A percentile compares a stretch with the other conserved stretches of the same genome.
Evolutionary conservation across 2,797 vertebrate species (phyloP).

Genomic region (Pelochelys cantorii): DNA sequence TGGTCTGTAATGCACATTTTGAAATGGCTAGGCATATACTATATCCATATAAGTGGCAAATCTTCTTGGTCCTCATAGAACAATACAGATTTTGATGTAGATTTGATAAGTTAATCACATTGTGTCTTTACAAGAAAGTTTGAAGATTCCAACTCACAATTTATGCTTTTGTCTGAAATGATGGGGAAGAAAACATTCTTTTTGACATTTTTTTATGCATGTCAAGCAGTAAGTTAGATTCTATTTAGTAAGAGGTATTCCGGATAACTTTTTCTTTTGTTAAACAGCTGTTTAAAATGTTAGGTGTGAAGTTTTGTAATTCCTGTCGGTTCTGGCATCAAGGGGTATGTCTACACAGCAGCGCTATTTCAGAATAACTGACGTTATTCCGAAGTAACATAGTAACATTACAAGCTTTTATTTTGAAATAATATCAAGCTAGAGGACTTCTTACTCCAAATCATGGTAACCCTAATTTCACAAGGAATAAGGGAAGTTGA

Average conservation of each 20-base stretch:
- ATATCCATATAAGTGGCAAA: not conserved
- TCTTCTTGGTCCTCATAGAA: constrained; percentile 1
- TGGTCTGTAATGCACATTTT: rapidly evolving
- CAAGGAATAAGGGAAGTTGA: too few relatives aligned
- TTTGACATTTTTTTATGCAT: not conserved
- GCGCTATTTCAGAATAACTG: too few relatives aligned
- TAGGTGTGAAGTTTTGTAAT: not conserved
- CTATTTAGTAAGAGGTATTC: not conserved
- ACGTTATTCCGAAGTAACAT: too few relatives aligned
- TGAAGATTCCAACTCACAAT: constrained; percentile 4
- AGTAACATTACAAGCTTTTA: too few relatives aligned
- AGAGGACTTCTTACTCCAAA: too few relatives aligned
- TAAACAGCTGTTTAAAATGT: not conserved
- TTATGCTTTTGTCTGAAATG: not conserved
- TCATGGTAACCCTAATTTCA: too few relatives aligned
- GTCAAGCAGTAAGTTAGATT: not conserved
- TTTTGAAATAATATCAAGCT: too few relatives aligned
- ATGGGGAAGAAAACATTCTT: not conserved
- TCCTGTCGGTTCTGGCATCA: not conserved
- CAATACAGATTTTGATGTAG: not conserved
- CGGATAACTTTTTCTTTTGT: not conserved
- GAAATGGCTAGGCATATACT: not conserved
- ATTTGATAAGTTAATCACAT: constrained; percentile 26
- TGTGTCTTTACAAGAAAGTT: not conserved
- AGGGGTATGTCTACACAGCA: too few relatives aligned